Evolutionary conservation across 1,140 invertebrate species (phyloP), one percentile per base, ranked within the genome.

Genomic region (Cotesia glomerata): DNA sequence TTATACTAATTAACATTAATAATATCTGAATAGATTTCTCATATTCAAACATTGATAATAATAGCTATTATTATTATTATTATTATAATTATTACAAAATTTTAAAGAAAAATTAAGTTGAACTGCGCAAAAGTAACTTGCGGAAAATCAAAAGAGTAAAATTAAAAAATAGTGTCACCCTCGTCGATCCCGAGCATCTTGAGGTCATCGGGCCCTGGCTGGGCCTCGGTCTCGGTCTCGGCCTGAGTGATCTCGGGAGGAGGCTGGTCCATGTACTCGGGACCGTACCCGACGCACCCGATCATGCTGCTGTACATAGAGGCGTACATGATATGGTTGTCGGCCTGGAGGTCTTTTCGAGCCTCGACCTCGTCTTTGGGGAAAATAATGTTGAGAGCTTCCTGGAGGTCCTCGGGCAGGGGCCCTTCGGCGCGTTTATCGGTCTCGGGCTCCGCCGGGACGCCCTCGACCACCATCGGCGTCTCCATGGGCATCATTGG

Each of bases 301-400:
- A 87, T 68, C 84, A 87, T 87, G 36, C 71, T 67, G 67, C 84
- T 85, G 56, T 87, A 87, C 85, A 87, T 86, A 0, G 85, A 85
- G 0, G 85, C 81, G 45, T 87, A 87, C 79, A 87, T 86, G 36
- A 87, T 78, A 34, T 78, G 85, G 1, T 78, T 78, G 9, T 87
- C 84, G 7, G 80, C 74, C 0, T 81, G 79, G 5, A 39, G n/a
- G 0, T 70, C 49, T 49, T 79, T 77, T 0, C 69, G 71, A 0
- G 62, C n/a, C n/a, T 72, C 70, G 1, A 56, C 16, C 76, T 76
- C 75, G 0, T 76, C 77, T 0, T 82, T 80, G 0, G 92, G 92
- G 74, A 93, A 93, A 69, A 93, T 92, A 5, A 93, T 92, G 76
- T 93, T 90, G 3, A 93, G 82, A 0, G 92, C 92, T 58, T 92